Evolutionary conservation across 2,797 vertebrate species (phyloP).

Genomic region (Chrysocyon brachyurus): DNA sequence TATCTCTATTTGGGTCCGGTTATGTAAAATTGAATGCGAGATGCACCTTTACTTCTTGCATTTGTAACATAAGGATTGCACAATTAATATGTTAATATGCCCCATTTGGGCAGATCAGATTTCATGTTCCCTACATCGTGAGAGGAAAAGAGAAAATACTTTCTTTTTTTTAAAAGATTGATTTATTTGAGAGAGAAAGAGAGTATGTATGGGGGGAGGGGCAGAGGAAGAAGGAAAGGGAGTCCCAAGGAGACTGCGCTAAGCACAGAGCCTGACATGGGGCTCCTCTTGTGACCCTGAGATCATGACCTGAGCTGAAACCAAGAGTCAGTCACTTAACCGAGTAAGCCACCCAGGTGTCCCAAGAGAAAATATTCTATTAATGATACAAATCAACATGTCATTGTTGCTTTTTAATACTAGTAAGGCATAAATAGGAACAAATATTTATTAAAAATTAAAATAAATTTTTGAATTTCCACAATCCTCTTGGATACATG

Average conservation of each 20-base stretch:
- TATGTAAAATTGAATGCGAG: background rate
- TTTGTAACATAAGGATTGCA: background rate
- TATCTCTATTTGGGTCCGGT: background rate
- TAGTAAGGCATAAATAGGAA: background rate
- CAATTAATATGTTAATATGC: background rate
- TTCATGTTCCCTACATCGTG: background rate
- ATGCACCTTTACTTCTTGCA: background rate
- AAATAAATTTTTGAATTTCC: background rate
- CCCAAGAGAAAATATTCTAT: background rate
- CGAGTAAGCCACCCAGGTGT: background rate
- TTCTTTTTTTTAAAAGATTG: background rate
- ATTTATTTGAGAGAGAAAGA: background rate
- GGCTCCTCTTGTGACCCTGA: background rate
- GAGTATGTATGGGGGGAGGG: background rate
- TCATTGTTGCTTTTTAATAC: background rate
- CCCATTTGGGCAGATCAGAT: background rate
- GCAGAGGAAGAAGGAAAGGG: background rate
- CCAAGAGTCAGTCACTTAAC: background rate
- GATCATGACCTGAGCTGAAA: background rate
- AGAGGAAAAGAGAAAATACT: background rate
- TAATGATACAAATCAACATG: background rate
- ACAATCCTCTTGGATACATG: background rate
- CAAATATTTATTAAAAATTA: background rate
- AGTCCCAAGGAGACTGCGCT: accelerated
- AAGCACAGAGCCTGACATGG: background rate